Conservation (phyloP, 2,113 vertebrate genomes). For the Charadrius vociferus region DNA sequence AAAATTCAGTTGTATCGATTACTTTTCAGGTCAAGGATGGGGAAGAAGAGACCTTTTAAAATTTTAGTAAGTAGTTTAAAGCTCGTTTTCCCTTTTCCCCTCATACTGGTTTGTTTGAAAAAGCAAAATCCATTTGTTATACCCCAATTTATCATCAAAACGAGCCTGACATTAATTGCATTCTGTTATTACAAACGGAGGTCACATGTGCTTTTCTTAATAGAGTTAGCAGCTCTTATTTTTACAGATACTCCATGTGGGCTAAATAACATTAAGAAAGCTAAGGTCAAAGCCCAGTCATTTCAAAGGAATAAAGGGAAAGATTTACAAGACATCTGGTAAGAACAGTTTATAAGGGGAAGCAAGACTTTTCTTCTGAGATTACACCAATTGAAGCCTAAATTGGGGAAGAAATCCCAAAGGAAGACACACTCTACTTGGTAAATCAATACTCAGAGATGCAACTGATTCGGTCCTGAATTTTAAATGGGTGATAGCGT, state of each 20-base stretch:
- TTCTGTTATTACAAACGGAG: conserved; percentile 55
- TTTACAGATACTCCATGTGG: conserved; percentile 65
- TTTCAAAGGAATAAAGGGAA: conserved; percentile 57
- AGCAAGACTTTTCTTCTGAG: conserved; percentile 27
- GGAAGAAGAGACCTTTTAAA: neutral
- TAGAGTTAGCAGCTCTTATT: conserved; percentile 63
- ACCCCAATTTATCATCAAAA: conserved; percentile 59
- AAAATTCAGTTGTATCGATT: neutral
- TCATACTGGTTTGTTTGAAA: conserved; percentile 26
- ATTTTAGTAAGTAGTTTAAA: conserved; percentile 13
- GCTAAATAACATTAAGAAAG: conserved; percentile 66
- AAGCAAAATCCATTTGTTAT: conserved; percentile 57
- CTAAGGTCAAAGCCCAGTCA: conserved; percentile 59
- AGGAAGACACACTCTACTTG: neutral
- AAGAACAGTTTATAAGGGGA: conserved; percentile 32
- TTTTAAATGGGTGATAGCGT: neutral
- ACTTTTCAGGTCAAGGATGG: neutral
- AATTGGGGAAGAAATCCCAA: conserved; percentile 48
- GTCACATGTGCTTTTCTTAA: conserved; percentile 58
- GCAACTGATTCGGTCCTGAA: conserved; percentile 2
- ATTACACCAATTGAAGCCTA: conserved; percentile 49
- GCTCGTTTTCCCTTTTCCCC: conserved; percentile 13
- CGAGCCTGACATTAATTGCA: conserved; percentile 62
- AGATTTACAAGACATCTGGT: conserved; percentile 52
- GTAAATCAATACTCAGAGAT: conserved; percentile 31